These are phyloP conservation scores for Laodelphax striatellus DNA, from an alignment of 1,140 invertebrate genomes.

Conservation along the genomic window DNA sequence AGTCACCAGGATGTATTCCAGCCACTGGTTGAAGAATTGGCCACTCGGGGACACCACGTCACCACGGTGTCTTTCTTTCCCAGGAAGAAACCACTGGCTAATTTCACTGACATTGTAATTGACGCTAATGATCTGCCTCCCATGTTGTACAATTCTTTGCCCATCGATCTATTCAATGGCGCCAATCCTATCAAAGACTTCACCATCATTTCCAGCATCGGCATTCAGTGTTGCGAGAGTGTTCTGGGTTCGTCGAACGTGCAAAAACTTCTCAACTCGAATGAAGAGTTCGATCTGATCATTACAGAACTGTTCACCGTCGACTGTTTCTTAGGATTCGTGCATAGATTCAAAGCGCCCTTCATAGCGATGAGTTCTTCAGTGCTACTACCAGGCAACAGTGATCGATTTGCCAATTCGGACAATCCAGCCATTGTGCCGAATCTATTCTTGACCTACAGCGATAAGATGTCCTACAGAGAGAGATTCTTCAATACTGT, in stretches of 20 bases:
- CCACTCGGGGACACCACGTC: constrained; percentile 26
- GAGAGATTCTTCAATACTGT: constrained; percentile 5
- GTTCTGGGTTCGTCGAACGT: constrained; percentile 37
- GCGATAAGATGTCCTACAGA: constrained; percentile 14
- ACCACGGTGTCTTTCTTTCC: constrained; percentile 32
- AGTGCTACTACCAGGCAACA: constrained; percentile 44
- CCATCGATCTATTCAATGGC: neutral
- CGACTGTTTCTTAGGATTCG: constrained; percentile 22
- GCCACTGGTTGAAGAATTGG: constrained; percentile 26
- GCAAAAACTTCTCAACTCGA: constrained; percentile 34
- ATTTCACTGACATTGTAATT: constrained; percentile 37
- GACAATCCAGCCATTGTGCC: constrained; percentile 12
- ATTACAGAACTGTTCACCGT: constrained; percentile 25
- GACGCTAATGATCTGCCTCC: neutral
- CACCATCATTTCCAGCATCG: neutral
- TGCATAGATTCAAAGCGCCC: constrained; percentile 38
- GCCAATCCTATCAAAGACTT: neutral
- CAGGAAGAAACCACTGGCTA: constrained; percentile 32
- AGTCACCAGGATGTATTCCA: constrained; percentile 31
- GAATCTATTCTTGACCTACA: constrained; percentile 4
- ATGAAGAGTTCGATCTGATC: constrained; percentile 27
- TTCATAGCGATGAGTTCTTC: constrained; percentile 43
- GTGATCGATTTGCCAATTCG: constrained; percentile 26
- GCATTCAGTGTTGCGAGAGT: constrained; percentile 31
- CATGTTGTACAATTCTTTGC: neutral